These are phyloP conservation scores for Dolomedes plantarius DNA, from an alignment of 2,888 invertebrate genomes.

Conservation along the genomic window DNA sequence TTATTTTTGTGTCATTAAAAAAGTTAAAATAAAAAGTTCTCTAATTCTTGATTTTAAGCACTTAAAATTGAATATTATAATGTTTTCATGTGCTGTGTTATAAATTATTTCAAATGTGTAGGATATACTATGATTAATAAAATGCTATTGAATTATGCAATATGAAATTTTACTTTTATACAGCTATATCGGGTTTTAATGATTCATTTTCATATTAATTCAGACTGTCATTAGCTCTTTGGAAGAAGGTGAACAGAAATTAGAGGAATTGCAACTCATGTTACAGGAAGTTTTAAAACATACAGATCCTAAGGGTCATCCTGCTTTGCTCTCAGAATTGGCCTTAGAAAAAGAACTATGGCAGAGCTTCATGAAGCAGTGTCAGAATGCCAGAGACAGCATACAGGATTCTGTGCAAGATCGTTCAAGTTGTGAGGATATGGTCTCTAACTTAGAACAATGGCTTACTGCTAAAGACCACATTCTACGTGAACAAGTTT, in stretches of 20 bases:
- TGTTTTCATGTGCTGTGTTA: no score
- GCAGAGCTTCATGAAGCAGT: slow-evolving; percentile 85
- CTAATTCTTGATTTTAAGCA: no score
- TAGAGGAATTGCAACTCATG: slow-evolving; percentile 80
- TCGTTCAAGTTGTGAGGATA: slow-evolving; percentile 88
- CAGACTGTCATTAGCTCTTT: slow-evolving; percentile 61
- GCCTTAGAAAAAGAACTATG: slow-evolving; percentile 86
- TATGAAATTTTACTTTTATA: no score
- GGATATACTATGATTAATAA: no score
- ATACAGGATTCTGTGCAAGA: slow-evolving; percentile 86
- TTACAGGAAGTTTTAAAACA: slow-evolving; percentile 85
- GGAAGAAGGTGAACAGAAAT: slow-evolving; percentile 61
- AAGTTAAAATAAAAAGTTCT: no score
- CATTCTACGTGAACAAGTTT: slow-evolving; percentile 90
- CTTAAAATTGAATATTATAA: no score
- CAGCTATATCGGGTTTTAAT: no score
- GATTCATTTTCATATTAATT: no score
- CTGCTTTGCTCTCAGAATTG: slow-evolving; percentile 84
- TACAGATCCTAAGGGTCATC: slow-evolving; percentile 87
- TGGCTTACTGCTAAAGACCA: slow-evolving; percentile 92
- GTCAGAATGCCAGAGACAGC: slow-evolving; percentile 84
- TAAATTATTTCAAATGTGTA: no score
- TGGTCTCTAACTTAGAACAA: slow-evolving; percentile 85
- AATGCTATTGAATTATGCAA: no score
- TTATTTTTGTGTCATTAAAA: no score